Evolutionary conservation across 37 sponge, comb jelly and placozoan genomes (phyloP).

Genomic region (Cladorhizidae sp.): DNA sequence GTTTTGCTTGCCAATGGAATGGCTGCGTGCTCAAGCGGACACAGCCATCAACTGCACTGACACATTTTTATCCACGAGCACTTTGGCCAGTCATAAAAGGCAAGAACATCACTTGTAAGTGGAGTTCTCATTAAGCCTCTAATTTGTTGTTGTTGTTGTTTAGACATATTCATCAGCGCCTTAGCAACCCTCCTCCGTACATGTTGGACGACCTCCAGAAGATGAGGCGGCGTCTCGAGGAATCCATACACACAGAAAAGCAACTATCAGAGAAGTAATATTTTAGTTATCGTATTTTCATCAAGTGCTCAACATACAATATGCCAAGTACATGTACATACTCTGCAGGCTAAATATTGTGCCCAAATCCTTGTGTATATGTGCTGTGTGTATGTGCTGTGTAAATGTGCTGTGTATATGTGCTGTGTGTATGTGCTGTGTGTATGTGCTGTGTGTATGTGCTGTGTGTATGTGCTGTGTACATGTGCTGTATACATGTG

Average conservation of each 20-base stretch:
- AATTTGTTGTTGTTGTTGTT: background rate
- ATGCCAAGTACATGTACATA: too few species aligned
- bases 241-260: slow-evolving; percentile 18
- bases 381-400: too few species aligned
- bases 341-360: too few species aligned
- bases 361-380: too few species aligned
- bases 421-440: too few species aligned
- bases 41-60: slow-evolving; percentile 2
- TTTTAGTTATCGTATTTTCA: too few species aligned
- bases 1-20: slow-evolving; percentile 22
- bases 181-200: background rate
- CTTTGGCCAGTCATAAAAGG: background rate
- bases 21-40: slow-evolving; percentile 49
- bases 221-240: background rate
- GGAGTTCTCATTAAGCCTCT: too few species aligned
- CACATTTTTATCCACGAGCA: background rate
- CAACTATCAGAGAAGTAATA: slow-evolving; percentile 12
- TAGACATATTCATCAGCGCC: background rate
- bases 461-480: too few species aligned
- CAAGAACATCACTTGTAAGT: background rate
- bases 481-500: too few species aligned
- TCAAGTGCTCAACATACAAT: too few species aligned
- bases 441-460: too few species aligned
- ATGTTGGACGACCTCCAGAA: background rate
- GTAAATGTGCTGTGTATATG: too few species aligned